Base-by-base conservation (phyloP, 2,113 vertebrate species). In the Parus major region DNA sequence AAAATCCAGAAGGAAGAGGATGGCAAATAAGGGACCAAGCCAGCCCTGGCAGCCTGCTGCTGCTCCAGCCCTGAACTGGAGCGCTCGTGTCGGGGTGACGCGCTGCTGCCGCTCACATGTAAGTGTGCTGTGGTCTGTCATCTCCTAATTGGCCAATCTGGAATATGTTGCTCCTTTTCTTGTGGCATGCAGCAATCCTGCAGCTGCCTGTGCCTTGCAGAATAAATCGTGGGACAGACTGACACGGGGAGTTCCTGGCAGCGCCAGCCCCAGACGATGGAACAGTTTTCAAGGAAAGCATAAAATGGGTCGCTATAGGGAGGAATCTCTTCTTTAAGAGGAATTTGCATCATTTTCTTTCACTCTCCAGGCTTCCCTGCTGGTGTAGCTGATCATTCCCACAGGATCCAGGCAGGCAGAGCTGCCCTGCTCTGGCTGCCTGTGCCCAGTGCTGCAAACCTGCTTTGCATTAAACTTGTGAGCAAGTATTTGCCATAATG, bases 221-320 rank as follows among this genome's bases (percentile, higher is more conserved):
- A 3, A 3, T 5, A 1, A 20, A 72, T 7, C 9, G 1, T 0
- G 44, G 52, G 47, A 10, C 18, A 16, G 28, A 3, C 53, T 5
- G 33, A 8, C 25, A 28, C 2, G 13, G 2, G 75, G 47, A 50
- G 44, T 2, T 12, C 53, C 12, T 27, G 3, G n/a, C 24, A 39
- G 59, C 11, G 1, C 50, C 52, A 19, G 55, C 49, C 24, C 49
- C 42, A 27, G 33, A n/a, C 53, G n/a, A 53, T 53, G 65, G 66
- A 46, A 55, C 2, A 1, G 3, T 14, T 76, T 28, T 57, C 14
- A 8, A 36, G n/a, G 29, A 35, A 44, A 64, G 27, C 28, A 6
- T 3, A 4, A 35, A 56, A 61, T 23, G 55, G 41, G 7, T 33
- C 2, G 1, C 16, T 42, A 0, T 0, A 16, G n/a, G 64, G 55